Conservation (phyloP, 2,113 vertebrate genomes). For the Zeus faber region DNA sequence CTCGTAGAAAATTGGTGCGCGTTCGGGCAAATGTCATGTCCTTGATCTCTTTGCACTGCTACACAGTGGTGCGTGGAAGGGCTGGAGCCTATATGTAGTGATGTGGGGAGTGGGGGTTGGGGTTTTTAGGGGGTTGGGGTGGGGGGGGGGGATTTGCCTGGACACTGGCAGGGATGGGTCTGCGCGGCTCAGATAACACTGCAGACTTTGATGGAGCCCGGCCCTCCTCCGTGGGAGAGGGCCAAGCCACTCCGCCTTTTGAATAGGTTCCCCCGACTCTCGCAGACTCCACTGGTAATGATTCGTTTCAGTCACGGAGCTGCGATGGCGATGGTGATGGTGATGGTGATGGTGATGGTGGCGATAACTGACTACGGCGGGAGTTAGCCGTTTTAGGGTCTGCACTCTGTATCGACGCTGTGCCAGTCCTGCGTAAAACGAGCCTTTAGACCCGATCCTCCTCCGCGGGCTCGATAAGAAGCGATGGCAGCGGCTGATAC, state of each 20-base stretch:
- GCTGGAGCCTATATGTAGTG: background rate
- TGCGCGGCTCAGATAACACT: conserved; percentile 64
- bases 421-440: conserved; percentile 34
- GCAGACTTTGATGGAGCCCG: conserved; percentile 63
- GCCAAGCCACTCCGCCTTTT: conserved; percentile 36
- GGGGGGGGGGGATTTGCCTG: conserved; percentile 45
- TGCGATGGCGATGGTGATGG: conserved; percentile 50
- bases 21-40: conserved; percentile 64
- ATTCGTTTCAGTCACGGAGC: conserved; percentile 65
- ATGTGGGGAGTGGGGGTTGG: background rate
- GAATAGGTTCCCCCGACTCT: conserved; percentile 33
- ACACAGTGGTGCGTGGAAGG: conserved; percentile 33
- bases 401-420: no score
- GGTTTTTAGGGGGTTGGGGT: background rate
- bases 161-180: conserved; percentile 45
- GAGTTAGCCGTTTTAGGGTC: conserved; percentile 52
- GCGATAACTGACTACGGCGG: no score
- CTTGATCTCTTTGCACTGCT: conserved; percentile 60
- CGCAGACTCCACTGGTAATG: conserved; percentile 52
- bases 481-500: conserved; percentile 46
- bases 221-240: conserved; percentile 48
- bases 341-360: no score
- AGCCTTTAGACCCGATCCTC: conserved; percentile 14
- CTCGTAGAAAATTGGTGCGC: conserved; percentile 45
- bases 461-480: conserved; percentile 34